phyloP scores from a whole-genome alignment of 64 coral and sea anemone species.

The Astreopora myriophthalma region DNA sequence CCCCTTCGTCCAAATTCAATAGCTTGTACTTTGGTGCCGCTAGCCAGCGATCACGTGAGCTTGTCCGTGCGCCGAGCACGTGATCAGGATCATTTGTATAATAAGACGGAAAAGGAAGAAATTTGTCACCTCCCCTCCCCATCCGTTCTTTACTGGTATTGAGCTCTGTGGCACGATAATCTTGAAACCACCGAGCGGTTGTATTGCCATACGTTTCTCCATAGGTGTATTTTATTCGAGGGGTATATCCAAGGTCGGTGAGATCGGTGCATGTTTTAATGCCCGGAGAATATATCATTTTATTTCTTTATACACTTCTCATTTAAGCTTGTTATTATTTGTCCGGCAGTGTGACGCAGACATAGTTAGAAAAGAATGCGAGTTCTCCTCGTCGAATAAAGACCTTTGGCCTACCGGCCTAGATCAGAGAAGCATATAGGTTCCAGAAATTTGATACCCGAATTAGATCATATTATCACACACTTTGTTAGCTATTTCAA shows the following conservation, averaged over 20 bases:
- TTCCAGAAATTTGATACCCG: too few species aligned
- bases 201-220: slow-evolving; percentile 86
- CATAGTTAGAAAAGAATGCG: too few species aligned
- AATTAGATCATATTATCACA: too few species aligned
- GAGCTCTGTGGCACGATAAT: slow-evolving; percentile 71
- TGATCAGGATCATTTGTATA: slow-evolving; percentile 92
- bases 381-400: too few species aligned
- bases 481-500: too few species aligned
- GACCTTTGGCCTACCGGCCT: too few species aligned
- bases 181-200: slow-evolving; percentile 84
- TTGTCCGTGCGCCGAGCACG: slow-evolving; percentile 79
- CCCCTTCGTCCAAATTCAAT: slow-evolving; percentile 74
- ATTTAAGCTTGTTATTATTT: too few species aligned
- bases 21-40: slow-evolving; percentile 86
- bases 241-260: slow-evolving; percentile 85
- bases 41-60: slow-evolving; percentile 84
- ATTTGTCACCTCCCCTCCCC: slow-evolving; percentile 81
- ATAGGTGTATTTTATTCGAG: slow-evolving; percentile 77
- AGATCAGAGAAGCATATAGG: too few species aligned
- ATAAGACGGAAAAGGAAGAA: slow-evolving; percentile 87
- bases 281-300: too few species aligned
- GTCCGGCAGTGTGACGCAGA: too few species aligned
- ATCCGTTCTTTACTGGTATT: slow-evolving; percentile 88
- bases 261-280: too few species aligned
- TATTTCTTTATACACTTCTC: too few species aligned